Evolutionary conservation across 2,888 invertebrate species (phyloP), one percentile per base, ranked within the genome.

Genomic region (Chrysolina americana): DNA sequence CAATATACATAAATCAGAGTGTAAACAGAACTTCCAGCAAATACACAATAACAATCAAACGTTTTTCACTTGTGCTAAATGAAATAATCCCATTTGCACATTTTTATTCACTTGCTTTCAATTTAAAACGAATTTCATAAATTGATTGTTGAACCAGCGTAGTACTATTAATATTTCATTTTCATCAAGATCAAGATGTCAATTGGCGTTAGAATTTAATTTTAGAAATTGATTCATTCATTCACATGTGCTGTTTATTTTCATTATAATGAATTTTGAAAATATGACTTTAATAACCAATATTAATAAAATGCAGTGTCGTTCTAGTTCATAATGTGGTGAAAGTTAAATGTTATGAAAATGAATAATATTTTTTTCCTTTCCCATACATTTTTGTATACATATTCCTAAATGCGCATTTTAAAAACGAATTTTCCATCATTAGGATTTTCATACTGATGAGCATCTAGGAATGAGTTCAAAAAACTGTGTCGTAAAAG

Each of bases 171-270:
- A 53, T 56, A 56, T 53, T 48, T 68, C 19, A 68, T 53, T 41
- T 17, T 50, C 17, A 53, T 53, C 17, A 41, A 50, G 48, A 68
- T 53, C 65, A 48, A 48, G 65, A 48, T 65, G 41, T 68, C 68
- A 53, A 41, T 68, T 28, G 21, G 50, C 23, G 41, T 15, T 19
- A 53, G 44, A 44, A 47, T 59, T 68, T 47, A 21, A 66, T 68
- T 68, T 68, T 19, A 53, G 13, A 53, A 68, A 68, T 68, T 53
- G 68, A 68, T 59, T n/a, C n/a, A 59, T 36, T 36, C 59, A 59
- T n/a, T 23, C 59, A 36, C 59, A 59, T 59, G 28, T 59, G 59
- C 28, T 65, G 65, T 68, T 68, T 68, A 21, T 68, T 68, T 68
- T 68, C 53, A 41, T 68, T 68, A 41, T 21, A 68, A 53, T 28